These are phyloP conservation scores for Caenorhabditis japonica DNA, from an alignment of 2,888 invertebrate genomes.

Conservation along the genomic window DNA sequence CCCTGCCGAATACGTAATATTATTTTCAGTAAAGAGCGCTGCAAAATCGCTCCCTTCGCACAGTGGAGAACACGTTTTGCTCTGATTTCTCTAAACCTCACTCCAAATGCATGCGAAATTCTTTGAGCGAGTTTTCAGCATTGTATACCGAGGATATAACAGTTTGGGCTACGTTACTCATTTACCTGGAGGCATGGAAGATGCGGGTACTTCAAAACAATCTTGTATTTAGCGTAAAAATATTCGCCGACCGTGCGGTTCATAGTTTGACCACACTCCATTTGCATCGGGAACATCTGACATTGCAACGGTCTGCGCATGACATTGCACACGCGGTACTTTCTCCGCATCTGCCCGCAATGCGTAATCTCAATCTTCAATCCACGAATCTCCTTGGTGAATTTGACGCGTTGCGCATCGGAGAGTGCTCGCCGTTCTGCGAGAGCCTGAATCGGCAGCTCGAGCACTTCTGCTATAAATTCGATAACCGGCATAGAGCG, in stretches of 20 bases:
- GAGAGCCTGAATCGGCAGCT: conserved; percentile 80
- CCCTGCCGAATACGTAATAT: no score
- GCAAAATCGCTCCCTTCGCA: no score
- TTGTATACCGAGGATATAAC: no score
- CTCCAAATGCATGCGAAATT: no score
- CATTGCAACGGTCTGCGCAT: conserved; percentile 98
- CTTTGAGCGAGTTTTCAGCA: no score
- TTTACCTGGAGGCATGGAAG: conserved; percentile 92
- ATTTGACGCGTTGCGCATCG: conserved; percentile 86
- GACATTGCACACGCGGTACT: conserved; percentile 99
- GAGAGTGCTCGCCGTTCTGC: conserved; percentile 72
- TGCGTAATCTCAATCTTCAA: conserved; percentile 99
- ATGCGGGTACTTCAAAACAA: conserved; percentile 83
- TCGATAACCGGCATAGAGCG: conserved; percentile 99
- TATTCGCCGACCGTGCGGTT: conserved; percentile 99
- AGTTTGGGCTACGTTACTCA: no score
- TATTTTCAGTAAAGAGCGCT: no score
- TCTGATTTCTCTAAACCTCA: no score
- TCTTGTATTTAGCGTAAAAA: conserved; percentile 96
- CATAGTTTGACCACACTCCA: conserved; percentile 95
- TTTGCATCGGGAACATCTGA: conserved; percentile 98
- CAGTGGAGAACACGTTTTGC: no score
- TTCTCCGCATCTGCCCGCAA: conserved; percentile 97
- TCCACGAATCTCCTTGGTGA: conserved; percentile 99
- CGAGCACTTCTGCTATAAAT: conserved; percentile 96